Percentiles rank a stretch among this genome's conserved stretches.
Evolutionary conservation across 2,888 invertebrate species (phyloP).

Genomic region (Sphecodes monilicornis): DNA sequence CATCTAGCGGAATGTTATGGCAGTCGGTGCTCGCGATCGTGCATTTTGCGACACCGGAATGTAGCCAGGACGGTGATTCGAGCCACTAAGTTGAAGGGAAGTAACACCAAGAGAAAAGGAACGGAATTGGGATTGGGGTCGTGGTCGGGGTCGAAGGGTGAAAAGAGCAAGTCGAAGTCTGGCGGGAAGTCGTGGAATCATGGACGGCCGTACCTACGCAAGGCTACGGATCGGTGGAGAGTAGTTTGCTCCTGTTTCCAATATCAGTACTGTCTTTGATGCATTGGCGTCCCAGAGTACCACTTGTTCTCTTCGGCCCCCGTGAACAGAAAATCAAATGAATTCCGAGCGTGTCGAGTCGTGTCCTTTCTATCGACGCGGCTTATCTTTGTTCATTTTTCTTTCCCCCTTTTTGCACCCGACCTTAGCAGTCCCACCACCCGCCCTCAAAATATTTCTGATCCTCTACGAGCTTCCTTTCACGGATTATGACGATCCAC

Average conservation of each 20-base stretch:
- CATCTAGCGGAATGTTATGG: not conserved
- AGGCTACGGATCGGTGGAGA: conserved; percentile 19
- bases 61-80: conserved; percentile 37
- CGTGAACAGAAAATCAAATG: conserved; percentile 73
- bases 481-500: conserved; percentile 2
- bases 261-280: conserved; percentile 70
- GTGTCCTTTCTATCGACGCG: conserved; percentile 50
- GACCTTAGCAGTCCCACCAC: not conserved
- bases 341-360: conserved; percentile 68
- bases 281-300: conserved; percentile 64
- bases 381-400: conserved; percentile 52
- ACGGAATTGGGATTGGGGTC: conserved; percentile 23
- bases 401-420: conserved; percentile 2
- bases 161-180: conserved; percentile 64
- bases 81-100: conserved; percentile 22
- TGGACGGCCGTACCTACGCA: conserved; percentile 29
- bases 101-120: conserved; percentile 28
- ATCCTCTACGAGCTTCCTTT: not conserved
- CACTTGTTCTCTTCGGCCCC: conserved; percentile 69
- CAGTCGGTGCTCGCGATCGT: not conserved
- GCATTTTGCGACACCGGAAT: conserved; percentile 17
- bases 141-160: conserved; percentile 47
- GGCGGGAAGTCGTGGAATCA: conserved; percentile 62
- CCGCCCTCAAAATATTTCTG: conserved; percentile 16
- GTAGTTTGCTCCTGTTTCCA: conserved; percentile 71